phyloP scores from a whole-genome alignment of 2,797 vertebrate genomes.

The Mormyrops attenuatus region DNA sequence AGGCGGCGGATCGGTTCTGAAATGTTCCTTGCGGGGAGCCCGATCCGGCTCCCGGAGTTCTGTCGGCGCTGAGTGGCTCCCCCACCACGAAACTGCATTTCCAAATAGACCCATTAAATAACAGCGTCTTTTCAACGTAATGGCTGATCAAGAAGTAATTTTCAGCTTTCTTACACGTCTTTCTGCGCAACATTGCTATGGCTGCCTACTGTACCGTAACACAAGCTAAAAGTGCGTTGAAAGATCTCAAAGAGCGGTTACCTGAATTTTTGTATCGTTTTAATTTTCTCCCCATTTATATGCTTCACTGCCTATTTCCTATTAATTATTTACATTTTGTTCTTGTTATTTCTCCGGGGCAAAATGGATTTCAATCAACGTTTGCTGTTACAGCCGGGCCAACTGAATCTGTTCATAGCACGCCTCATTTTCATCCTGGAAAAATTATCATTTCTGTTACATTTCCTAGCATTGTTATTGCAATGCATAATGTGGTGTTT shows the following conservation, averaged over 20 bases:
- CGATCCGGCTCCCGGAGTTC: neutral
- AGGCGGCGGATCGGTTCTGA: neutral
- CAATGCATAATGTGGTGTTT: neutral
- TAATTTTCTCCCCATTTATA: neutral
- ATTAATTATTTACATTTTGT: conserved; percentile 10
- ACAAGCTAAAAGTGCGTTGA: neutral
- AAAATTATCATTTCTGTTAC: neutral
- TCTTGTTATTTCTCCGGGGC: conserved; percentile 11
- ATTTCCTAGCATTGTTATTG: neutral
- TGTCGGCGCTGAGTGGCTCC: neutral
- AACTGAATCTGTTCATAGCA: neutral
- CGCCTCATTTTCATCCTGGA: neutral
- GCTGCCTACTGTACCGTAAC: neutral
- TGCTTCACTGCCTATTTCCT: neutral
- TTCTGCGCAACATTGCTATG: neutral
- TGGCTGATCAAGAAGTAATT: neutral
- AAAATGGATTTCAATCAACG: conserved; percentile 6
- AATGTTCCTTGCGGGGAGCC: neutral
- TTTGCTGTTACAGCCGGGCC: conserved; percentile 1
- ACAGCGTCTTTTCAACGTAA: neutral
- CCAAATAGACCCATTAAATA: neutral
- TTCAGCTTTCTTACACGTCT: neutral
- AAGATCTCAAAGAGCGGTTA: neutral
- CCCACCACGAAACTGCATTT: neutral
- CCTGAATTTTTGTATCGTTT: neutral